These are phyloP conservation scores for Polyommatus icarus DNA, from an alignment of 2,888 invertebrate genomes.

Conservation along the genomic window DNA sequence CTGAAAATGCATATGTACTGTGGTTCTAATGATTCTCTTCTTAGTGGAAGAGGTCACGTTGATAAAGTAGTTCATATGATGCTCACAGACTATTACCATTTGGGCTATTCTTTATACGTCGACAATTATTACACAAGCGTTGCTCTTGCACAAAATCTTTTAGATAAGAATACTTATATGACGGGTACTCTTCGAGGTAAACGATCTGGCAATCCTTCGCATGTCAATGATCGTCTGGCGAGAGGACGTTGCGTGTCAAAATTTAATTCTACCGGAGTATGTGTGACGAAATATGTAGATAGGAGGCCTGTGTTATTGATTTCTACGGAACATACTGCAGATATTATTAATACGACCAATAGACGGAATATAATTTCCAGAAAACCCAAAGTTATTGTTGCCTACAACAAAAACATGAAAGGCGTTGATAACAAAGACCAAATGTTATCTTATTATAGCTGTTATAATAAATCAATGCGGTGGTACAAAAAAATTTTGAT, in stretches of 20 bases:
- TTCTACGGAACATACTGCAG: no score
- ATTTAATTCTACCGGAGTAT: no score
- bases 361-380: neutral
- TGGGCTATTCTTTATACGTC: neutral
- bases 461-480: neutral
- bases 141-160: conserved; percentile 25
- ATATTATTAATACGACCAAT: no score
- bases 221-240: no score
- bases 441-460: conserved; percentile 16
- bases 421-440: conserved; percentile 30
- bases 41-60: neutral
- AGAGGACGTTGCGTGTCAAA: no score
- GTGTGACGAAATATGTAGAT: no score
- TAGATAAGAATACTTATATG: conserved; percentile 37
- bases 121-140: conserved; percentile 34
- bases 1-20: neutral
- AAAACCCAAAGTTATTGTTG: neutral
- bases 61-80: neutral
- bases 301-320: no score
- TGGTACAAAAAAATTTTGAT: conserved; percentile 5
- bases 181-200: conserved; percentile 39
- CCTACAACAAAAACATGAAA: conserved; percentile 26
- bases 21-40: neutral
- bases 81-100: no score
- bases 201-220: no score